Evolutionary conservation across 2,888 invertebrate species (phyloP).

Genomic region (Nemotelus nigrinus): DNA sequence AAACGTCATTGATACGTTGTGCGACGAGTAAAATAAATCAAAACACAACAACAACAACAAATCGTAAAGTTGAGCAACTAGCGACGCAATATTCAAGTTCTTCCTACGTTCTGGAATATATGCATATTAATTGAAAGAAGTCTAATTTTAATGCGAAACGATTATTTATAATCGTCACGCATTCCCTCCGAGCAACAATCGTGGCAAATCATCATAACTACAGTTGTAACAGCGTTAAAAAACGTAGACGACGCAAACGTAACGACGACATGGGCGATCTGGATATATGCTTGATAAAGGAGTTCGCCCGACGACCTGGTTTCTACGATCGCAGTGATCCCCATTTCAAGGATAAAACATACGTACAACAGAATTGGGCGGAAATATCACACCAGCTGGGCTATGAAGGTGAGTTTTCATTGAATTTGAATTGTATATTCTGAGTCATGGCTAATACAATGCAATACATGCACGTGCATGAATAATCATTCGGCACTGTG

Average conservation of each 20-base stretch:
- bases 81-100: not conserved
- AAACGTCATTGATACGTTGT: no score
- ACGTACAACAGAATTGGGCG: conserved; percentile 61
- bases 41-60: no score
- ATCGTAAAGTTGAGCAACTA: not conserved
- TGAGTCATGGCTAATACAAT: not conserved
- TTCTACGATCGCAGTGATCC: conserved; percentile 62
- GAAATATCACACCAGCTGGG: conserved; percentile 63
- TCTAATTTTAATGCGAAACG: conserved; percentile 28
- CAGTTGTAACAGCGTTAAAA: conserved; percentile 40
- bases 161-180: conserved; percentile 38
- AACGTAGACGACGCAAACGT: conserved; percentile 58
- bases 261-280: conserved; percentile 63
- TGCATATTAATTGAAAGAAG: conserved; percentile 14
- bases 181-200: conserved; percentile 29
- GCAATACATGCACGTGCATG: no score
- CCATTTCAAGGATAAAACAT: conserved; percentile 62
- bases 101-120: conserved; percentile 3
- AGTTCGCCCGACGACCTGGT: conserved; percentile 61
- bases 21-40: no score
- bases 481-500: no score
- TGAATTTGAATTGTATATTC: not conserved
- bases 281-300: conserved; percentile 60
- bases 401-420: conserved; percentile 59
- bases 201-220: conserved; percentile 42